Evolutionary conservation across 2,797 vertebrate species (phyloP), one percentile per base, ranked within the genome.

Genomic region (Oryzias dopingdopingensis): DNA sequence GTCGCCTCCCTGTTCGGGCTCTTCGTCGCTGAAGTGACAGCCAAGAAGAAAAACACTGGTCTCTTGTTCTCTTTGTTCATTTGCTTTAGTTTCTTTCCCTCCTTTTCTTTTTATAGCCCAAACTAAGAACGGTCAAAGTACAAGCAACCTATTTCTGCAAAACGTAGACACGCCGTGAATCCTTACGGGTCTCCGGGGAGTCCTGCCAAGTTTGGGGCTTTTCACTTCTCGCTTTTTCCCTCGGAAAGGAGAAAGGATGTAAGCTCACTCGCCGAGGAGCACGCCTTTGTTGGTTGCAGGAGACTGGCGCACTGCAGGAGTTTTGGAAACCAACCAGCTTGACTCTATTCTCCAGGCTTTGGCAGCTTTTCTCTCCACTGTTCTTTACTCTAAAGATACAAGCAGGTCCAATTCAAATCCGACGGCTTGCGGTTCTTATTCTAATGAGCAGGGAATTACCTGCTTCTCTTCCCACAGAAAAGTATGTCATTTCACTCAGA

Each of bases 271-370:
- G 57, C 76, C 4, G 67, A 70, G 78, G 74, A 79, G 69, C 73
- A 56, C 22, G 70, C 76, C 59, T 83, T 82, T 85, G 74, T 85
- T 76, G 62, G 73, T 77, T 79, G 74, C 72, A 69, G 79, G 74
- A 78, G 76, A 80, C 80, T 81, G 80, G 84, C 72, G 63, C 74
- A 78, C 83, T 78, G 88, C 82, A 76, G 84, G 86, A 86, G 76
- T 72, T 84, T 77, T 88, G 81, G 83, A 87, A 76, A 69, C 71
- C 58, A 66, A 78, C 80, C 86, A 86, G 70, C 55, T 49, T 65
- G 70, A 68, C 63, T 79, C 72, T 65, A 71, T 84, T 83, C 77
- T 84, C 65, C 47, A 37, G 72, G 75, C 70, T 49, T 52, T 70
- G 70, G 69, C 65, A 68, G 66, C 61, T 72, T 77, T 67, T 77